Evolutionary conservation across 2,888 invertebrate genomes (phyloP), one percentile per base, ranked within the genome.

Genomic region (Polyploca ridens): DNA sequence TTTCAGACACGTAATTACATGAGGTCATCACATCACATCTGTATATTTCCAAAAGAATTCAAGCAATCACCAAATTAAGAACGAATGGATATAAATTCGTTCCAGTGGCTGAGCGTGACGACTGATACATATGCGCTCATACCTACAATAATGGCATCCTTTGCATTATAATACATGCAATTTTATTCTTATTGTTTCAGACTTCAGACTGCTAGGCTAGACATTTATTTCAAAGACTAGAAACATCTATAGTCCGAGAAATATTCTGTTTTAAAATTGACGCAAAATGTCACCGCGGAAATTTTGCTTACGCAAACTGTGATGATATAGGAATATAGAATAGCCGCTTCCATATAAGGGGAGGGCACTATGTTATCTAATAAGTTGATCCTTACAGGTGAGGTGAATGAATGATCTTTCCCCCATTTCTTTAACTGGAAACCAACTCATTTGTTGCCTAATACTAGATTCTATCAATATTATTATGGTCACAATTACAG

Each of bases 141-240:
- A 19, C 3, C n/a, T 19, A 54, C 19, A 54, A 54, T 19, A 54
- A 19, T 54, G 49, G 10, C 54, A 19, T 54, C 10, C 54, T 54
- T 54, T 54, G 54, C 19, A 54, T 54, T 54, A 54, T 16, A n/a
- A 49, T 19, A 54, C 54, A 54, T 54, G 54, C 54, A 54, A 54
- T 54, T 54, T 54, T 19, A 54, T 54, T 19, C 16, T 19, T 19
- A 10, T 54, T 54, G 19, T 54, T 10, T 19, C 54, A 16, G 54
- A 54, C 19, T 54, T 54, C 14, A 54, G 54, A 10, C 54, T 10
- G 49, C 49, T 49, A 54, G 54, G 49, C 49, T 49, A 54, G 54
- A 54, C 54, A 19, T 19, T 54, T 8, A 54, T 54, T 54, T 16
- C 19, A 54, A 54, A 46, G n/a, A 10, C 46, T 4, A 46, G 46